Conservation (phyloP, 2,113 vertebrate genomes). For the Rhinogobius similis region DNA sequence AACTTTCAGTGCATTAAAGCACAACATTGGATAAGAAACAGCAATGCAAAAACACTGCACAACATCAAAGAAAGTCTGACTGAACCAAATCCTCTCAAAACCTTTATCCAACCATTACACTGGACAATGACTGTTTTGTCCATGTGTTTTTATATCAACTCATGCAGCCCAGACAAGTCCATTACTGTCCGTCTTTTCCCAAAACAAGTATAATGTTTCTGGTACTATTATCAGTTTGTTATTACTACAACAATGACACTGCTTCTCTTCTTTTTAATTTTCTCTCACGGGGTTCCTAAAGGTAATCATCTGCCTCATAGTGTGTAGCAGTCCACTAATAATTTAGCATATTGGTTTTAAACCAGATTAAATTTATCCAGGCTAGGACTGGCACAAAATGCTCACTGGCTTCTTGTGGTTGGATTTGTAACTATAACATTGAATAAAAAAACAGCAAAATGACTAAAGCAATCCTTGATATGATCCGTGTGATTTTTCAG, state of each 20-base stretch:
- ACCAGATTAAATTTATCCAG: no score
- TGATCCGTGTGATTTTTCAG: no score
- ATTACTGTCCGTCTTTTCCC: background rate
- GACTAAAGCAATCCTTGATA: no score
- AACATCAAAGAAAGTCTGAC: background rate
- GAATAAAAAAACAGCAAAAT: no score
- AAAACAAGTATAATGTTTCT: constrained; percentile 16
- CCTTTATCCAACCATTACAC: background rate
- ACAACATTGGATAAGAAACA: background rate
- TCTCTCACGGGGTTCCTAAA: background rate
- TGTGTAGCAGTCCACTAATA: no score
- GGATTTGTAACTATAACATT: no score
- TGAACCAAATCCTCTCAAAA: background rate
- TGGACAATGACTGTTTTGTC: constrained; percentile 21
- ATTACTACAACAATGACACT: background rate
- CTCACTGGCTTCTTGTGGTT: no score
- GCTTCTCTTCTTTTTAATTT: background rate
- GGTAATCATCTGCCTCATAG: background rate
- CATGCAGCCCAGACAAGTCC: background rate
- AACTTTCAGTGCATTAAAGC: background rate
- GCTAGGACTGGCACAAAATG: no score
- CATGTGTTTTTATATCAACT: constrained; percentile 26
- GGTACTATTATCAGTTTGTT: background rate
- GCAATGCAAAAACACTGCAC: background rate
- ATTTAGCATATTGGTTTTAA: no score